A percentile compares a stretch with the other conserved stretches of the same genome.
Conservation (phyloP, 92 coral and sea anemone species). For the Actinernus sp. region DNA sequence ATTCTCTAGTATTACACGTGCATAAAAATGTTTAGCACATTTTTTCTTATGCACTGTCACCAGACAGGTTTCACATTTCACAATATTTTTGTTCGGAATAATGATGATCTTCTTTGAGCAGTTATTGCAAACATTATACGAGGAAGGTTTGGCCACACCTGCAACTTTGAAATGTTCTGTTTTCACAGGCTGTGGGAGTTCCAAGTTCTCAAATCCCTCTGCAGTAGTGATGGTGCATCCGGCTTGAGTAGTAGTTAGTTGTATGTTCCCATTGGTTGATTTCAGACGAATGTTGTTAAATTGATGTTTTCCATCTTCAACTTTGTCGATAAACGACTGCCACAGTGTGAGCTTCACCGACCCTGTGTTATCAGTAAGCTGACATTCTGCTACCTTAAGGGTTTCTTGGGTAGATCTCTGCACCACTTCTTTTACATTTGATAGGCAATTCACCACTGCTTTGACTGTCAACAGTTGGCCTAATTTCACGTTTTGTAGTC, state of each 20-base stretch:
- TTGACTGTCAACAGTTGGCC: constrained; percentile 2
- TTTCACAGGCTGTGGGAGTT: neutral
- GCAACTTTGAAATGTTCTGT: constrained; percentile 1
- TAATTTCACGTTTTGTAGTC: constrained; percentile 1
- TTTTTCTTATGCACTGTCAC: too few relatives aligned
- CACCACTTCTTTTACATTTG: neutral
- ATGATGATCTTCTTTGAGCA: constrained; percentile 1
- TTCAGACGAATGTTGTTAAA: constrained; percentile 6
- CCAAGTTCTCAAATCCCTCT: neutral
- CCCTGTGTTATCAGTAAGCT: constrained; percentile 3
- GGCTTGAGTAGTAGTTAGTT: constrained; percentile 6
- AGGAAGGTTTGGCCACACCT: constrained; percentile 1
- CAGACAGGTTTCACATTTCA: too few relatives aligned
- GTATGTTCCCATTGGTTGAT: neutral
- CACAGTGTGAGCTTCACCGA: constrained; percentile 6
- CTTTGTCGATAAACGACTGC: neutral
- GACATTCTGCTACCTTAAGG: constrained; percentile 9
- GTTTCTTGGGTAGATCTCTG: neutral
- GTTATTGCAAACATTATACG: neutral
- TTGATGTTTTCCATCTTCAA: constrained; percentile 4
- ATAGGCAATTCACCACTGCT: neutral
- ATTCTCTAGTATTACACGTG: too few relatives aligned
- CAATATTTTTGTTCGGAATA: constrained; percentile 1
- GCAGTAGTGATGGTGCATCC: constrained; percentile 6
- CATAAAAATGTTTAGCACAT: too few relatives aligned